Evolutionary conservation across 2,888 invertebrate genomes (phyloP).

Genomic region (Habrosyne pyritoides): DNA sequence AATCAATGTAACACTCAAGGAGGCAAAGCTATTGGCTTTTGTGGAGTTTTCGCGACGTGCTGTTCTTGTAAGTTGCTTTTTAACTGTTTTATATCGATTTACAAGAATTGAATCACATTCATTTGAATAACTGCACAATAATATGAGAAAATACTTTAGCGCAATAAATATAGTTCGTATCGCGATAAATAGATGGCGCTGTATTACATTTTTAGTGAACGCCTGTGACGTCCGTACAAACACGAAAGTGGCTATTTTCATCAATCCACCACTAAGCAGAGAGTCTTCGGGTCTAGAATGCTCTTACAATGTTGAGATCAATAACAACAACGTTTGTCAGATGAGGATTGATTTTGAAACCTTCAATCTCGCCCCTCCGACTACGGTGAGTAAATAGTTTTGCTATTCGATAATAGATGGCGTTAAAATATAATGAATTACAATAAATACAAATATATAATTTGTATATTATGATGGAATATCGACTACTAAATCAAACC

Average conservation of each 20-base stretch:
- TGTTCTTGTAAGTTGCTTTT: slow-evolving; percentile 69
- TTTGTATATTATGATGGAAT: no score
- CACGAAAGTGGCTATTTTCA: slow-evolving; percentile 74
- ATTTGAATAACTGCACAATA: not conserved
- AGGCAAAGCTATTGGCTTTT: slow-evolving; percentile 78
- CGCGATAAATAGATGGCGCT: slow-evolving; percentile 26
- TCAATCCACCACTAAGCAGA: slow-evolving; percentile 71
- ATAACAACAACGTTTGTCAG: slow-evolving; percentile 84
- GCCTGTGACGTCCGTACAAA: slow-evolving; percentile 73
- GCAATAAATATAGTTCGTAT: not conserved
- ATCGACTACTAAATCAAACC: no score
- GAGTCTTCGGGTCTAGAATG: slow-evolving; percentile 76
- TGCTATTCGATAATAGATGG: slow-evolving; percentile 17
- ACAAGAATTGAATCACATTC: no score
- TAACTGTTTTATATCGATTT: no score
- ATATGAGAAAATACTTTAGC: no score
- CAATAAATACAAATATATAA: no score
- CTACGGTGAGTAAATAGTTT: slow-evolving; percentile 55
- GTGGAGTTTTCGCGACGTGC: slow-evolving; percentile 78
- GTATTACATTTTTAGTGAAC: slow-evolving; percentile 58
- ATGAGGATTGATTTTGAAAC: slow-evolving; percentile 84
- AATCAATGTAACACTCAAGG: slow-evolving; percentile 81
- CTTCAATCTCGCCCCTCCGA: slow-evolving; percentile 78
- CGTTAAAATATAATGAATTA: no score
- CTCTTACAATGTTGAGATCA: slow-evolving; percentile 82